Conservation (phyloP, 2,888 invertebrate genomes). For the Resseliella maxima region DNA sequence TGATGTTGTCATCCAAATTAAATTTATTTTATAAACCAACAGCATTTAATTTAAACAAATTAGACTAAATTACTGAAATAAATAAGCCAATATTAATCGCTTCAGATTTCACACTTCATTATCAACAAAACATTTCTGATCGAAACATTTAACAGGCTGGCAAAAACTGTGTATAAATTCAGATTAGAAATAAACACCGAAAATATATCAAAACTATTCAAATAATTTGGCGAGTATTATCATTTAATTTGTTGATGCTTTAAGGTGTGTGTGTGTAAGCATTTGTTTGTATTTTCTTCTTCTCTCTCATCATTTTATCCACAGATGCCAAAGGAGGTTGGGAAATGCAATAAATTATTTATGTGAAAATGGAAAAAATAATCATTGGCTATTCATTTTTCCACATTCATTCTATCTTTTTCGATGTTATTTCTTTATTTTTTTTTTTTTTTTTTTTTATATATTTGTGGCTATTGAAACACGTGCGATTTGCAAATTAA, state of each 20-base stretch:
- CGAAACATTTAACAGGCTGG: neutral
- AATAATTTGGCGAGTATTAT: too few species aligned
- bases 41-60: neutral
- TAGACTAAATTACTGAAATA: slow-evolving; percentile 13
- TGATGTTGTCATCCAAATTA: neutral
- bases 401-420: too few species aligned
- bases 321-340: neutral
- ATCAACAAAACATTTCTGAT: neutral
- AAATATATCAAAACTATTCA: neutral
- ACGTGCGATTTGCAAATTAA: neutral
- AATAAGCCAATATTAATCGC: slow-evolving; percentile 4
- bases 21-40: neutral
- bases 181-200: neutral
- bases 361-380: neutral
- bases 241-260: too few species aligned
- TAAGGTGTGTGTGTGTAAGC: too few species aligned
- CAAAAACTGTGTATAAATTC: neutral
- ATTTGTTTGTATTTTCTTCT: too few species aligned
- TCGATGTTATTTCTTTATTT: too few species aligned
- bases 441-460: too few species aligned
- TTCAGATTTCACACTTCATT: neutral
- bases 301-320: too few species aligned
- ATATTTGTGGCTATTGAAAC: neutral
- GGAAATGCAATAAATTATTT: neutral
- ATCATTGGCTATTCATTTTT: neutral